Evolutionary conservation across 2,113 vertebrate genomes (phyloP), one percentile per base, ranked within the genome.

Genomic region (Collichthys lucidus): DNA sequence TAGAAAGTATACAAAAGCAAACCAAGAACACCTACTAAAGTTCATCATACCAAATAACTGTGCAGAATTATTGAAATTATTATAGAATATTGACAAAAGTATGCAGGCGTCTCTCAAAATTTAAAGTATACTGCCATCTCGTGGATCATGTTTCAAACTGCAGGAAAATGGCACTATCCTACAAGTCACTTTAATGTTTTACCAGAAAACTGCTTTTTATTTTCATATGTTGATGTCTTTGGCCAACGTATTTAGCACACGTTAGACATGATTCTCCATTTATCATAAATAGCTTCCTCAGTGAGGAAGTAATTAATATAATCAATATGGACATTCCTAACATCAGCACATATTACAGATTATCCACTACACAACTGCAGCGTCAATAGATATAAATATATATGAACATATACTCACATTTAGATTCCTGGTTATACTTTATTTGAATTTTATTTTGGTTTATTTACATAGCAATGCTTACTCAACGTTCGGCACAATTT

Each of bases 71-170:
- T 22, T 40, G 35, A 40, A 40, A 11, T 4, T 20, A 50, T 8
- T 60, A 40, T 40, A 40, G 35, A 40, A 40, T 2, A 40, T 40
- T 40, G 8, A 40, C 7, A 40, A 8, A 35, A 26, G 4, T 6
- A 29, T 50, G 11, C 8, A 31, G 12, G 19, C 2, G 4, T 15
- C 40, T 11, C 44, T 68, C 5, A 69, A 49, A 47, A 47, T 5
- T 57, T 0, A 44, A 24, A 7, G 5, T 11, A 69, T 55, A 42
- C 68, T 63, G 31, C 77, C 71, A 61, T 35, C 91, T 53, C 26
- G 80, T 86, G 87, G 87, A 16, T 6, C 0, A 35, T 0, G 0
- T 3, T 26, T 22, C 1, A 44, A 79, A 84, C 12, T 67, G 47
- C 80, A 57, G 3, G 5, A 17, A 61, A 35, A 60, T 11, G 20